A percentile compares a stretch with the other conserved stretches of the same genome.
phyloP scores from a whole-genome alignment of 1,140 invertebrate genomes.

The Acromyrmex charruanus region DNA sequence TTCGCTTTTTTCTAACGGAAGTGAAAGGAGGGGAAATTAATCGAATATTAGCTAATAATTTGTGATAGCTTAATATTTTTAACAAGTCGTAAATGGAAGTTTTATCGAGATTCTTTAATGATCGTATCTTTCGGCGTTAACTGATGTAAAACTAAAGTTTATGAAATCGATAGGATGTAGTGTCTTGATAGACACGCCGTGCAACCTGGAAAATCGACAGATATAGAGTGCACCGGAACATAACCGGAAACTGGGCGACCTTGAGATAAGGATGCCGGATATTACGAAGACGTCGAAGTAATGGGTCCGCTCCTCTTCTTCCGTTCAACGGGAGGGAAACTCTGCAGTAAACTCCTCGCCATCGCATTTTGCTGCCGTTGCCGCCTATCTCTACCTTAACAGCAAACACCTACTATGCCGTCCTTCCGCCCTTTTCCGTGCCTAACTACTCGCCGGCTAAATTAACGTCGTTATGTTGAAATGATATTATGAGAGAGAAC shows the following conservation, averaged over 20 bases:
- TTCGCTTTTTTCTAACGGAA: neutral
- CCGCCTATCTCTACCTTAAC: slow-evolving; percentile 56
- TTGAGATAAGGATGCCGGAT: slow-evolving; percentile 69
- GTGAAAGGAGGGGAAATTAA: neutral
- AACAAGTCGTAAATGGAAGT: neutral
- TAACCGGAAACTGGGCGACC: slow-evolving; percentile 56
- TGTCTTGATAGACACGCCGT: slow-evolving; percentile 16
- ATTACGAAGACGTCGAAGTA: slow-evolving; percentile 60
- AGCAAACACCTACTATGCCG: slow-evolving; percentile 31
- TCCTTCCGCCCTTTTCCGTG: slow-evolving; percentile 61
- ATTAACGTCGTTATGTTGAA: slow-evolving; percentile 79
- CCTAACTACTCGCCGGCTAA: slow-evolving; percentile 72
- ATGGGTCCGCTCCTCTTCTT: neutral
- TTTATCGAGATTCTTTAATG: slow-evolving; percentile 31
- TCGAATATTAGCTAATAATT: neutral
- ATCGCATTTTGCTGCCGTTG: slow-evolving; percentile 17
- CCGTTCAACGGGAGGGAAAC: slow-evolving; percentile 8
- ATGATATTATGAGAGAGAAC: slow-evolving; percentile 70
- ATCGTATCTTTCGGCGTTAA: neutral
- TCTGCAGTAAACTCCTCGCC: neutral
- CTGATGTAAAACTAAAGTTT: slow-evolving; percentile 45
- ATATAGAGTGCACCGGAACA: neutral
- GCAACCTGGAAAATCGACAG: slow-evolving; percentile 35
- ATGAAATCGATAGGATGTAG: slow-evolving; percentile 2
- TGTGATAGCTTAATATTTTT: neutral